These are phyloP conservation scores for Galerucella pusilla DNA, from an alignment of 2,888 invertebrate species.

Conservation along the genomic window DNA sequence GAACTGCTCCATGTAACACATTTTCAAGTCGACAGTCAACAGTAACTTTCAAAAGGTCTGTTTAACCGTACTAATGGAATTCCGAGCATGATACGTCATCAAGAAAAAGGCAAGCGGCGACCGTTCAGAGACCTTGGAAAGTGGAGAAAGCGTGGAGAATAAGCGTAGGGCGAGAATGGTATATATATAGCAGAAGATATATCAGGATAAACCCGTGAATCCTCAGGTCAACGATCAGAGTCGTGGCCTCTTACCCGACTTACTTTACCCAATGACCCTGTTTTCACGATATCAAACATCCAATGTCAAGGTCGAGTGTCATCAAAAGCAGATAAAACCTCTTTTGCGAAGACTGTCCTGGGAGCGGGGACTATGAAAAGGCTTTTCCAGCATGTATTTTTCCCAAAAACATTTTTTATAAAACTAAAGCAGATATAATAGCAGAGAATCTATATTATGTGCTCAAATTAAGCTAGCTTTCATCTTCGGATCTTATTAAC, in stretches of 20 bases:
- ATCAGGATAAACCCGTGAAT: slow-evolving; percentile 58
- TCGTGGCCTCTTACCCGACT: slow-evolving; percentile 58
- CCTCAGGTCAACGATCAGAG: slow-evolving; percentile 64
- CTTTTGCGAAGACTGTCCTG: neutral
- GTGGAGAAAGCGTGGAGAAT: slow-evolving; percentile 29
- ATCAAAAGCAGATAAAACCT: slow-evolving; percentile 27
- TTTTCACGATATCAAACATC: slow-evolving; percentile 50
- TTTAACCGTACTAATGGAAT: slow-evolving; percentile 28
- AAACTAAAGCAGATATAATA: too few species aligned
- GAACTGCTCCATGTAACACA: neutral
- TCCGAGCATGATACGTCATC: slow-evolving; percentile 19
- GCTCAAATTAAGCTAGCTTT: too few species aligned
- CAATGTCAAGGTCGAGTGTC: slow-evolving; percentile 51
- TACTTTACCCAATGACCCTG: slow-evolving; percentile 62
- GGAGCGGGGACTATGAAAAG: neutral
- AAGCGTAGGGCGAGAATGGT: slow-evolving; percentile 57
- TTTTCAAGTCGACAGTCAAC: neutral
- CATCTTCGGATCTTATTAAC: too few species aligned
- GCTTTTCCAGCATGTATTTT: neutral
- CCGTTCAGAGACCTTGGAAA: slow-evolving; percentile 17
- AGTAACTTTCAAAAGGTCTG: slow-evolving; percentile 5
- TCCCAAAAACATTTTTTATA: neutral
- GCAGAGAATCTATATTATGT: too few species aligned
- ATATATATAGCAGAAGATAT: slow-evolving; percentile 41
- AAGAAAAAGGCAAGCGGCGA: slow-evolving; percentile 25